phyloP scores from a whole-genome alignment of 1,140 invertebrate species.

The Protaetia brevitarsis region DNA sequence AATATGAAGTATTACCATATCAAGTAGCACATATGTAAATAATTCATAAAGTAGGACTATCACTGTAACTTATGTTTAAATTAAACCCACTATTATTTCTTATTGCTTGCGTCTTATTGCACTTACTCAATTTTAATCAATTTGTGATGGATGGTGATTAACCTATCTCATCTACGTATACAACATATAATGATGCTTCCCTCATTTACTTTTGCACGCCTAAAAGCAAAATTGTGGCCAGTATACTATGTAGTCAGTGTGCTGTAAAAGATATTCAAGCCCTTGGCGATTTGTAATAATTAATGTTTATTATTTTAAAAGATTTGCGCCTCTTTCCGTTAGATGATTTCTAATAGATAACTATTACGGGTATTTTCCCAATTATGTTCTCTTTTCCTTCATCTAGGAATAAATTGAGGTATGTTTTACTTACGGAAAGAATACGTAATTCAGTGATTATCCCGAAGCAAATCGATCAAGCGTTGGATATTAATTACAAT shows the following conservation, averaged over 20 bases:
- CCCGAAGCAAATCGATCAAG: background rate
- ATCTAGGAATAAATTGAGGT: background rate
- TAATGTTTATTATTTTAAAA: background rate
- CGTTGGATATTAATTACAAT: background rate
- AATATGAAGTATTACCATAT: no score
- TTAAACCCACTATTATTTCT: no score
- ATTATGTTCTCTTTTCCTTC: background rate
- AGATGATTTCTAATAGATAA: conserved; percentile 7
- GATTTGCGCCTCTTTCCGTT: background rate
- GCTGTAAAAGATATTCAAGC: background rate
- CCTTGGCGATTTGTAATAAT: background rate
- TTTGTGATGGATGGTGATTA: no score
- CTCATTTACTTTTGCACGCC: background rate
- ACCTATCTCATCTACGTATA: background rate
- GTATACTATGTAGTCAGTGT: background rate
- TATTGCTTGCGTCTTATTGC: no score
- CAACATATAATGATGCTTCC: background rate
- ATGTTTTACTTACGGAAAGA: background rate
- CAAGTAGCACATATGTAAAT: no score
- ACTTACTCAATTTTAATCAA: no score
- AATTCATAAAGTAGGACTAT: no score
- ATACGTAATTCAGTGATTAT: background rate
- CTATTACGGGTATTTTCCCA: background rate
- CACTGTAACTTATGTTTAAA: no score
- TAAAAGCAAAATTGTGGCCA: background rate